Evolutionary conservation across 2,888 invertebrate genomes (phyloP).

Genomic region (Seira musarum): DNA sequence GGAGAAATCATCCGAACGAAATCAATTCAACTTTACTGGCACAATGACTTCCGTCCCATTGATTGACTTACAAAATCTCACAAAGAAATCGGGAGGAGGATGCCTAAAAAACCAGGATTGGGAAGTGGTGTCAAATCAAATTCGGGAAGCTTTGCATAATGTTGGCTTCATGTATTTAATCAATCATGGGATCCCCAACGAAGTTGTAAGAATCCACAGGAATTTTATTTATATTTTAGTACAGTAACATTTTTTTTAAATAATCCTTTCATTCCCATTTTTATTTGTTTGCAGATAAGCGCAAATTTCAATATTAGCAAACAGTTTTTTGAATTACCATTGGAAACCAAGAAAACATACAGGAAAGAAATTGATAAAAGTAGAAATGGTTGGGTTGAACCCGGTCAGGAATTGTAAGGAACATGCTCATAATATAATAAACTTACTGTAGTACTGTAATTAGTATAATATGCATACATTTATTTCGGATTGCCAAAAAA

Average conservation of each 20-base stretch:
- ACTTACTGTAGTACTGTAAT: too few species aligned
- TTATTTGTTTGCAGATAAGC: slow-evolving; percentile 44
- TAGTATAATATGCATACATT: too few species aligned
- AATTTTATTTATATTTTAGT: background rate
- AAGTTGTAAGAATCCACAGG: slow-evolving; percentile 76
- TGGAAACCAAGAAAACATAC: slow-evolving; percentile 79
- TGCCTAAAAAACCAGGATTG: too few species aligned
- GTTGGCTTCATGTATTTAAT: slow-evolving; percentile 73
- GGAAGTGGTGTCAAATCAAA: slow-evolving; percentile 44
- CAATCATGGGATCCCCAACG: slow-evolving; percentile 83
- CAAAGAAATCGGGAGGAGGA: too few species aligned
- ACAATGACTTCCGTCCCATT: too few species aligned
- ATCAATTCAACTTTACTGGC: too few species aligned
- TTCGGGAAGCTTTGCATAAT: slow-evolving; percentile 56
- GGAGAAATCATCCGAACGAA: too few species aligned
- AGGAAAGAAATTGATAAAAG: slow-evolving; percentile 74
- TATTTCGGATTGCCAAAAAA: too few species aligned
- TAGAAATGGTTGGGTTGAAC: slow-evolving; percentile 79
- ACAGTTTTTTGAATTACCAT: slow-evolving; percentile 80
- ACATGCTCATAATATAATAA: too few species aligned
- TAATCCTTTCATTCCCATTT: background rate
- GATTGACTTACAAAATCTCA: too few species aligned
- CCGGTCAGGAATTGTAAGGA: slow-evolving; percentile 74
- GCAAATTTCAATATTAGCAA: slow-evolving; percentile 76
- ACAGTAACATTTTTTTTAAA: background rate